Percentiles rank a stretch among this genome's conserved stretches.
Evolutionary conservation across 2,113 vertebrate species (phyloP).

Genomic region (Amphiprion ocellaris): DNA sequence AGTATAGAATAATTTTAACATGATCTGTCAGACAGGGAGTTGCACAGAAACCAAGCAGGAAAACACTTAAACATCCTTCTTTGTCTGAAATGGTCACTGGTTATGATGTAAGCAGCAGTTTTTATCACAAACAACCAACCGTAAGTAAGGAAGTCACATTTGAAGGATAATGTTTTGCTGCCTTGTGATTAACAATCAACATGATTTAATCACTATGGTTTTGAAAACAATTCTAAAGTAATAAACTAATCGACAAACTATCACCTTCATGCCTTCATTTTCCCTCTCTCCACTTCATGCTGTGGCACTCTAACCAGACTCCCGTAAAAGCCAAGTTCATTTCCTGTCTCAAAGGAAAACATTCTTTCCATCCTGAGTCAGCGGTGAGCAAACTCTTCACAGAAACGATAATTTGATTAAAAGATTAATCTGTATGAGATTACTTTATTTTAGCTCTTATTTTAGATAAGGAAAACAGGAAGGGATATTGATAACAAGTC

Average conservation of each 20-base stretch:
- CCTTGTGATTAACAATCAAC: no score
- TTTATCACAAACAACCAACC: no score
- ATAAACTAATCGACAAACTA: not conserved
- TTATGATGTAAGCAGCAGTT: no score
- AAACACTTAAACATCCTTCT: no score
- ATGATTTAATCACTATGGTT: no score
- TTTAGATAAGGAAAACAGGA: conserved; percentile 13
- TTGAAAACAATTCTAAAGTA: not conserved
- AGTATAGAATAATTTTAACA: no score
- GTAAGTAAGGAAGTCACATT: no score
- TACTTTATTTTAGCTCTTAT: not conserved
- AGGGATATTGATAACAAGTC: not conserved
- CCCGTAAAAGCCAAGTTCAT: conserved; percentile 24
- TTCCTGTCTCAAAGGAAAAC: conserved; percentile 27
- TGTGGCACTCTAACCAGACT: conserved; percentile 5
- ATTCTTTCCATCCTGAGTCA: conserved; percentile 63
- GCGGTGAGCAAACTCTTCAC: not conserved
- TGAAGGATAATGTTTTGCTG: no score
- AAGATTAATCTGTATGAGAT: not conserved
- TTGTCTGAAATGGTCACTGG: no score
- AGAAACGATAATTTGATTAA: conserved; percentile 15
- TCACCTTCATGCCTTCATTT: not conserved
- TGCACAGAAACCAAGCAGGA: no score
- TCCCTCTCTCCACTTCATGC: not conserved
- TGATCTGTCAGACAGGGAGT: no score